Base-by-base conservation (phyloP, 1,140 invertebrate genomes). In the Achroia grisella region DNA sequence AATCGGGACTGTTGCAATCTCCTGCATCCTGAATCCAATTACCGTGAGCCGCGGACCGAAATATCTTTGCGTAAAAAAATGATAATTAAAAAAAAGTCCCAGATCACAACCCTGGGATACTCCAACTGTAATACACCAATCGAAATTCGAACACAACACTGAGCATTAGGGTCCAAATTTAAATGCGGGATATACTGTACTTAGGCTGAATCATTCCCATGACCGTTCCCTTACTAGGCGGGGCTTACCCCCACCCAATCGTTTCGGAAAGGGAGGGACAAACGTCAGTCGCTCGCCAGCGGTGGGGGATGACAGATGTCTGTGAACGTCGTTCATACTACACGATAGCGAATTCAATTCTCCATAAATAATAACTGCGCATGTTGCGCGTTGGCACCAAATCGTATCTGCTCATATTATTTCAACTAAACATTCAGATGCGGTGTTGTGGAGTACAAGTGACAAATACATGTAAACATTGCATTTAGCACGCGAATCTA, bases 241-340 rank as follows among this genome's bases (percentile, higher is more conserved):
- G 71, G 31, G 75, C 56, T 17, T 49, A 23, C 31, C 49, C 73
- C 71, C 69, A 51, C 66, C 53, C 45, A 10, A 28, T 8, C 10
- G 0, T 1, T 6, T 5, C 11, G 13, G 37, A 42, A 53, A 56
- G 60, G 71, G 67, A 58, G 66, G 70, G 45, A 41, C 55, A 44
- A 52, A 44, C 49, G 68, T 61, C 74, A 78, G 73, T 81, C 57
- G 51, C 23, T 30, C 40, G 1, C 44, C 52, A 17, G 65, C 69
- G 59, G 79, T 74, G 76, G 79, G 79, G 74, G 74, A 62, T 72
- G 79, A 80, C 62, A 71, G 76, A 83, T 80, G 76, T 72, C 41
- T 49, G 63, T 46, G 37, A 53, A 47, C 64, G 70, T 78, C 63
- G 62, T 56, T 77, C 74, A 77, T 80, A 71, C 46, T 55, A 76